These are phyloP conservation scores for Rhineura floridana DNA, from an alignment of 2,113 vertebrate genomes.

Conservation along the genomic window DNA sequence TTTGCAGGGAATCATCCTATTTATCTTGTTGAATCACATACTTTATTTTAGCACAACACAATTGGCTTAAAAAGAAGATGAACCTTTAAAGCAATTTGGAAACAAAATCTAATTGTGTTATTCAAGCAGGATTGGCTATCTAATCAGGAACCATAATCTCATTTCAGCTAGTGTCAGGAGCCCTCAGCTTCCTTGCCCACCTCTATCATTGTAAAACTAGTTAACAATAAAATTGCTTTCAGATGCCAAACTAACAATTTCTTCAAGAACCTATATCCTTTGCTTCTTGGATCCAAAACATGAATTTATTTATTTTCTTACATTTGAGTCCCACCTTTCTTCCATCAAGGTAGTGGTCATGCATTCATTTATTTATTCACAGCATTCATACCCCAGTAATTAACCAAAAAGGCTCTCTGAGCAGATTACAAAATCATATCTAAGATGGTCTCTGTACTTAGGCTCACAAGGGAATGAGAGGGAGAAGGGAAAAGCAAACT, in stretches of 20 bases:
- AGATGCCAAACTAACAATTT: not conserved
- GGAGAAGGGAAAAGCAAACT: too few species aligned
- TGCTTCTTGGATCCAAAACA: not conserved
- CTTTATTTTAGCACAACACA: not conserved
- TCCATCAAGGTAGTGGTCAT: too few species aligned
- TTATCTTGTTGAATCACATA: not conserved
- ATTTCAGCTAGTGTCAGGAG: not conserved
- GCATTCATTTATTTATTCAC: too few species aligned
- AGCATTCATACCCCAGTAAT: too few species aligned
- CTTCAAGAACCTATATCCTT: not conserved
- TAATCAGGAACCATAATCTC: not conserved
- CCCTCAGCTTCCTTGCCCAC: not conserved
- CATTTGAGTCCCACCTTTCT: too few species aligned
- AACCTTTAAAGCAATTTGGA: not conserved
- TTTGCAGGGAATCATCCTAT: not conserved
- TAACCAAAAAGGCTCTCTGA: too few species aligned
- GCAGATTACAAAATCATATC: too few species aligned
- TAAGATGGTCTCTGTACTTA: too few species aligned
- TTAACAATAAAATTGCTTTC: slow-evolving; percentile 18
- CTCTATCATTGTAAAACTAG: not conserved
- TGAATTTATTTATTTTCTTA: too few species aligned
- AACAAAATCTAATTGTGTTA: not conserved
- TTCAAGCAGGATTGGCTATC: not conserved
- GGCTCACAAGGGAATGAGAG: too few species aligned
- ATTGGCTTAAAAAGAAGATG: not conserved